Evolutionary conservation across 2,888 invertebrate genomes (phyloP).

Genomic region (Nephrotoma flavescens): DNA sequence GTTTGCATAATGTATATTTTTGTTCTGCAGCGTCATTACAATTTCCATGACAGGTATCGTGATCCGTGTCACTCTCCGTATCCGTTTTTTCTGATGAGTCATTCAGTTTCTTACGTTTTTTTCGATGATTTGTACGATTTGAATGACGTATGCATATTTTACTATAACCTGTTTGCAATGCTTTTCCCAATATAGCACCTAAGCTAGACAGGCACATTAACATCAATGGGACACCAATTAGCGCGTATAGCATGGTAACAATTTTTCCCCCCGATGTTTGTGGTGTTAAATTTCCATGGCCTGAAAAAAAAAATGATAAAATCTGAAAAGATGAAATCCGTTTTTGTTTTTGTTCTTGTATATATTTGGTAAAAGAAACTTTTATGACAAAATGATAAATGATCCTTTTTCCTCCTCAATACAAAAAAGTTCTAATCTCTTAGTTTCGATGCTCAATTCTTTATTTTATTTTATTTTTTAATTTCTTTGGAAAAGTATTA

Average conservation of each 20-base stretch:
- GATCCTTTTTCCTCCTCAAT: neutral
- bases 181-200: constrained; percentile 64
- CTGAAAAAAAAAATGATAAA: constrained; percentile 31
- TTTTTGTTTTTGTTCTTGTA: neutral
- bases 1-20: neutral
- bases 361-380: neutral
- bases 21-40: neutral
- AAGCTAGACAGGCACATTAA: constrained; percentile 72
- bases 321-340: neutral
- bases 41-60: neutral
- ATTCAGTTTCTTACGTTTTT: constrained; percentile 16
- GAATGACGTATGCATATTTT: constrained; percentile 10
- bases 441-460: neutral
- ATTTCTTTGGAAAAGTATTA: neutral
- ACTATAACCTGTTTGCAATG: constrained; percentile 48
- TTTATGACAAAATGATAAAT: neutral
- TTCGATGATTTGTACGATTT: neutral
- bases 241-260: constrained; percentile 73
- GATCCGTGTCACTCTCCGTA: neutral
- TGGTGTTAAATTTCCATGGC: constrained; percentile 76
- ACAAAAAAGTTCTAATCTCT: neutral
- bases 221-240: constrained; percentile 77
- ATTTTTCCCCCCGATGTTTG: constrained; percentile 69
- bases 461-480: neutral
- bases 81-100: constrained; percentile 20